Percentiles rank a stretch among this genome's conserved stretches.
These are phyloP conservation scores for Sarcoramphus papa DNA, from an alignment of 2,797 vertebrate genomes.

Conservation along the genomic window DNA sequence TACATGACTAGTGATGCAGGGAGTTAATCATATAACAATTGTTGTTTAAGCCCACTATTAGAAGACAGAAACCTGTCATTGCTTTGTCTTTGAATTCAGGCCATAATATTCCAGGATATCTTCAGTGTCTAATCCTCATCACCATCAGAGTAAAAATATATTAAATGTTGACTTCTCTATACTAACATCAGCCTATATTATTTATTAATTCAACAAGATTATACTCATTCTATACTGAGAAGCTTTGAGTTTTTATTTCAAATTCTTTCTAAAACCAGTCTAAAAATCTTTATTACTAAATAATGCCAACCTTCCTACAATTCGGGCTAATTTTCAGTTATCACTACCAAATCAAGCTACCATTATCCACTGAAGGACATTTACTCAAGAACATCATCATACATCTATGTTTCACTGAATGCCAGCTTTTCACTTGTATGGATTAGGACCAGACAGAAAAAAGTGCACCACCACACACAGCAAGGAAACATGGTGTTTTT, in stretches of 20 bases:
- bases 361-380: neutral
- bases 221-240: rapidly evolving
- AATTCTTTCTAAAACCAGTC: neutral
- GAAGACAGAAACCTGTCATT: neutral
- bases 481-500: neutral
- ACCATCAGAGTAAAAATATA: neutral
- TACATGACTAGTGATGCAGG: rapidly evolving
- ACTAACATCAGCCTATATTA: neutral
- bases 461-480: neutral
- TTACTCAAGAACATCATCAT: neutral
- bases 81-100: neutral
- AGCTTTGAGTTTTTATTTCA: neutral
- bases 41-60: neutral
- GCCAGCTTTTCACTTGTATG: neutral
- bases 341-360: neutral
- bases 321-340: neutral
- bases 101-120: neutral
- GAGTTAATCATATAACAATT: neutral
- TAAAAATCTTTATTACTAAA: neutral
- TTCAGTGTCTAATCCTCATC: neutral
- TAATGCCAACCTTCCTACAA: neutral
- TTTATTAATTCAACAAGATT: neutral
- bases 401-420: neutral
- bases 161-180: neutral
- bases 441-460: neutral